Evolutionary conservation across 2,797 vertebrate species (phyloP).

Genomic region (Muscicapa striata): DNA sequence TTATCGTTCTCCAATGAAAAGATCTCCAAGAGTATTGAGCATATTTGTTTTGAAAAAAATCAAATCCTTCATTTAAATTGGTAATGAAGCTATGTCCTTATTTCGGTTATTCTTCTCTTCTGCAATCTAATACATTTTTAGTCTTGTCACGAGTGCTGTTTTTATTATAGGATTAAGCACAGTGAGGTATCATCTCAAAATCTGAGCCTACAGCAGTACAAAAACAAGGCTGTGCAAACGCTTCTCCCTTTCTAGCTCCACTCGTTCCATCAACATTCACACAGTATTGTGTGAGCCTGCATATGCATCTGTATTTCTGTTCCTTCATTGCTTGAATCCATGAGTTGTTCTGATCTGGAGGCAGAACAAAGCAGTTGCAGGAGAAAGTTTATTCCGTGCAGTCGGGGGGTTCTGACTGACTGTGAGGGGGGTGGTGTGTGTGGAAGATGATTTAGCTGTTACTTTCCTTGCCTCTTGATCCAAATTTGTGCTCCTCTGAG

Average conservation of each 20-base stretch:
- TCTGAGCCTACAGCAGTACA: neutral
- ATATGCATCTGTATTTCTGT: neutral
- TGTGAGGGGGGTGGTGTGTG: accelerated
- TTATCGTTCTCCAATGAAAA: neutral
- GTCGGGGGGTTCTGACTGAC: neutral
- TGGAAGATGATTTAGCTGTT: neutral
- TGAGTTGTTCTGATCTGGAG: neutral
- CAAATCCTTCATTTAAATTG: neutral
- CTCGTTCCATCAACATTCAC: neutral
- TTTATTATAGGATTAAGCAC: neutral
- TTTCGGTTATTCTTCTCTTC: neutral
- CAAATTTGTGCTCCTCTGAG: neutral
- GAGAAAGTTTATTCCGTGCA: neutral
- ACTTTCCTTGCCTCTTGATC: neutral
- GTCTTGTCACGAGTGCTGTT: neutral
- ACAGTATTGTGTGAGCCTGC: neutral
- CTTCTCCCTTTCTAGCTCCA: neutral
- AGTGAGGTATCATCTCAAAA: neutral
- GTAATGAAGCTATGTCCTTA: neutral
- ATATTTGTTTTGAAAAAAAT: neutral
- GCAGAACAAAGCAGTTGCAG: neutral
- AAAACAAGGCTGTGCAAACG: neutral
- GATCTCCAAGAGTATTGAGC: neutral
- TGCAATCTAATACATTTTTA: neutral
- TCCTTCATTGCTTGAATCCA: neutral